Evolutionary conservation across 2,888 invertebrate genomes (phyloP), one percentile per base, ranked within the genome.

Genomic region (Euplagia quadripunctaria): DNA sequence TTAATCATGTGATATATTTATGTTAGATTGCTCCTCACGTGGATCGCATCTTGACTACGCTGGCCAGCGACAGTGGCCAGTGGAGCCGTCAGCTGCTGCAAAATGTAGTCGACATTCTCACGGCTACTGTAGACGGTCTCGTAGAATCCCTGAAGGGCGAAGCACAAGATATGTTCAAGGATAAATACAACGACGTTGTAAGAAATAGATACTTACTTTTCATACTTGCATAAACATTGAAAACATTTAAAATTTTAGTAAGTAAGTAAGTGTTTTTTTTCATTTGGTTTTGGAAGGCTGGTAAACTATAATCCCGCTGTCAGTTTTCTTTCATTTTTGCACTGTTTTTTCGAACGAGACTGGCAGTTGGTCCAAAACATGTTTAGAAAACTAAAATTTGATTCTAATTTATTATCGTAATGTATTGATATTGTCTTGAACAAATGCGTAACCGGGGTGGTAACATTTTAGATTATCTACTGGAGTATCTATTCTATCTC

Each of bases 41-140:
- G 46, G 94, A 96, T 0, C 81, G 82, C 0, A 96, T 97, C 42
- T 91, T 97, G 16, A 89, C 90, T 4, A 91, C 88, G 17, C 89
- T 98, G 51, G 96, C 96, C 0, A 95, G 94, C 2, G 97, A 97
- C 80, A 96, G 96, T 73, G 95, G 96, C 0, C 96, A 96, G 68
- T 96, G 94, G 84, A 93, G 95, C 31, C 94, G 96, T 0, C 94
- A 93, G 65, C 88, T 95, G 4, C 86, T 97, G 64, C 97, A 97
- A 82, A 96, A 96, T 70, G 91, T 97, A 46, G 97, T 97, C 0
- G 97, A 97, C 79, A 93, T 97, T 12, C 83, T 94, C 14, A 88
- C 90, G 0, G 87, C 89, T 0, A 92, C 91, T 82, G 84, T 93
- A 0, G 90, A 93, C 61, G 78, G 84, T 3, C 84, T 90, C 12